Percentiles rank a stretch among this genome's conserved stretches.
phyloP scores from a whole-genome alignment of 2,797 vertebrate species.

The Gila robusta region DNA sequence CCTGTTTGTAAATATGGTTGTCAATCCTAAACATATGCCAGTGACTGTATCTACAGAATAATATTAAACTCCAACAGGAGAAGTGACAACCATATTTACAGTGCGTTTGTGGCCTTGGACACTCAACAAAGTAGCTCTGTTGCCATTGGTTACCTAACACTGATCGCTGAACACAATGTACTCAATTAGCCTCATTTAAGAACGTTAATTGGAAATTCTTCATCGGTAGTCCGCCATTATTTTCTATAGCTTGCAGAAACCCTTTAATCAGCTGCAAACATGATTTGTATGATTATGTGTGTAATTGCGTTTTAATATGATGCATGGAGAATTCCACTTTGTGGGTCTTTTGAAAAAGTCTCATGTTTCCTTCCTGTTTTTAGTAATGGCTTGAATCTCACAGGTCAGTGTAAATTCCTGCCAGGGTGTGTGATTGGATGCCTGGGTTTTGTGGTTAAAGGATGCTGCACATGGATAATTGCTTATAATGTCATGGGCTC shows the following conservation, averaged over 20 bases:
- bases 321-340: neutral
- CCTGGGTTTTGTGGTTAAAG: slow-evolving; percentile 27
- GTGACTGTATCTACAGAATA: neutral
- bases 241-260: slow-evolving; percentile 37
- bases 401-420: slow-evolving; percentile 53
- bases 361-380: slow-evolving; percentile 11
- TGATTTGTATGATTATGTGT: too few species aligned
- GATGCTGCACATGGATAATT: slow-evolving; percentile 49
- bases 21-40: neutral
- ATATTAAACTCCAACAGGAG: neutral
- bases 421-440: slow-evolving; percentile 39
- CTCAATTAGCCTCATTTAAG: slow-evolving; percentile 49
- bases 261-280: slow-evolving; percentile 40
- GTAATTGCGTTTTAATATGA: too few species aligned
- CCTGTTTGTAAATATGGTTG: neutral
- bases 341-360: neutral
- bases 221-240: slow-evolving; percentile 18
- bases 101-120: neutral
- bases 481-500: slow-evolving; percentile 44
- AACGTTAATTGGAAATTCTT: slow-evolving; percentile 46
- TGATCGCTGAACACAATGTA: slow-evolving; percentile 53
- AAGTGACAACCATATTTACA: neutral
- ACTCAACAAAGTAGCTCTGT: slow-evolving; percentile 40
- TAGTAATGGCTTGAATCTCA: slow-evolving; percentile 30
- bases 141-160: slow-evolving; percentile 48